Evolutionary conservation across 2,797 vertebrate species (phyloP).

Genomic region (Graptemys geographica): DNA sequence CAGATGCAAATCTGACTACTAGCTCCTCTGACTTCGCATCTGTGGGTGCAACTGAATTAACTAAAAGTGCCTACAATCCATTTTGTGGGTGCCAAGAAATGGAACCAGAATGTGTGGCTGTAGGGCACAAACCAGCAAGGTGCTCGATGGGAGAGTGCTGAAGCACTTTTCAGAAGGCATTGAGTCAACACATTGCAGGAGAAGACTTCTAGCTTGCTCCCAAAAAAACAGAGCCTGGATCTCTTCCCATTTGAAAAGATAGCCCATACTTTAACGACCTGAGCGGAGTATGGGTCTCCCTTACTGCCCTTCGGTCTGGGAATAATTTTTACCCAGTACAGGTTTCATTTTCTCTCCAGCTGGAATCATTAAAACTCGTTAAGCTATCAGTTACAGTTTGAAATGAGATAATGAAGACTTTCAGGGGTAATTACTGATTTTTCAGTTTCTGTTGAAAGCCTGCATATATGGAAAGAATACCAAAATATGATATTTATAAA

Average conservation of each 20-base stretch:
- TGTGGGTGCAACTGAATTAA: not conserved
- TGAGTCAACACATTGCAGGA: not conserved
- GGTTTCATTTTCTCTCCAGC: not conserved
- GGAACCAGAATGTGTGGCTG: not conserved
- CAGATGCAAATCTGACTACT: not conserved
- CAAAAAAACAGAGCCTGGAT: not conserved
- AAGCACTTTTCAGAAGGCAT: not conserved
- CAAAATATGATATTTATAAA: not conserved
- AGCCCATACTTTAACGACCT: not conserved
- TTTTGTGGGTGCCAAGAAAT: not conserved
- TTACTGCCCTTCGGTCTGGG: not conserved
- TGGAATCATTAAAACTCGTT: not conserved
- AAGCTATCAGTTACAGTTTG: not conserved
- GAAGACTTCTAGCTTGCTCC: not conserved
- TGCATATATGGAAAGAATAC: not conserved
- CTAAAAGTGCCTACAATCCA: not conserved
- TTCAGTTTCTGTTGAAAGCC: not conserved
- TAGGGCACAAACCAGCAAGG: not conserved
- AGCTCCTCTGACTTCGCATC: not conserved
- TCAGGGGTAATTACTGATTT: not conserved
- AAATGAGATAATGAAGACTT: not conserved
- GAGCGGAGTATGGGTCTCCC: not conserved
- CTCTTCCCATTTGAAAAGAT: not conserved
- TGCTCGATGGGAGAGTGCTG: not conserved
- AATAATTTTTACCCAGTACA: not conserved